Evolutionary conservation across 92 coral and sea anemone species (phyloP).

Genomic region (Porites divaricata): DNA sequence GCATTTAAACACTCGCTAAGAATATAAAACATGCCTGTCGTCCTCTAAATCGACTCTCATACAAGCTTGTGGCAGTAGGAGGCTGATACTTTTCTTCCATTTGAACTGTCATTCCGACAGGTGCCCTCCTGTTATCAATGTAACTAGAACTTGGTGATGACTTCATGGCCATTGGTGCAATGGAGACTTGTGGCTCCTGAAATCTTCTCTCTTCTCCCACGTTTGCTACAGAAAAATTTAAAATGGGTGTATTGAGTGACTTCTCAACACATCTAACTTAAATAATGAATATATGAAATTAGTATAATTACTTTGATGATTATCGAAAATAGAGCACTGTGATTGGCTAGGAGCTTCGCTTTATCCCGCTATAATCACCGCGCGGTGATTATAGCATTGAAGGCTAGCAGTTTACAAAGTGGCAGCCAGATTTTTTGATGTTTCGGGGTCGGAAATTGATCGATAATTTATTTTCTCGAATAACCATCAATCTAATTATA

Average conservation of each 20-base stretch:
- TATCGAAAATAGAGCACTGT: no score
- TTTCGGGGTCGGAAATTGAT: no score
- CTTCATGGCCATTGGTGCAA: conserved; percentile 41
- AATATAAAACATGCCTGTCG: conserved; percentile 28
- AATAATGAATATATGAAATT: no score
- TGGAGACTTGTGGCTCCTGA: conserved; percentile 44
- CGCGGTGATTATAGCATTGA: no score
- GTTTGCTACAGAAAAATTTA: conserved; percentile 3
- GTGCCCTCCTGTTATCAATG: conserved; percentile 52
- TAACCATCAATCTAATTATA: no score
- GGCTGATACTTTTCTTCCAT: conserved; percentile 82
- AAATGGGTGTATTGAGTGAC: background rate
- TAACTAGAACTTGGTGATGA: conserved; percentile 64
- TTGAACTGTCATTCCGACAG: conserved; percentile 80
- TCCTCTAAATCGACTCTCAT: conserved; percentile 79
- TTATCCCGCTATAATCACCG: no score
- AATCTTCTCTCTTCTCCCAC: conserved; percentile 43
- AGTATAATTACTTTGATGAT: no score
- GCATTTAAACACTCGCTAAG: background rate
- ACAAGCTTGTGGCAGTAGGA: conserved; percentile 83
- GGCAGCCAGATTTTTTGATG: no score
- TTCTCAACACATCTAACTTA: no score
- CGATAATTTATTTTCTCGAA: no score
- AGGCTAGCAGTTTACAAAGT: no score
- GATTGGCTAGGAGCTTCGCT: no score